A percentile compares a stretch with the other conserved stretches of the same genome.
These are phyloP conservation scores for Rhodophaea formosa DNA, from an alignment of 2,888 invertebrate genomes.

Conservation along the genomic window DNA sequence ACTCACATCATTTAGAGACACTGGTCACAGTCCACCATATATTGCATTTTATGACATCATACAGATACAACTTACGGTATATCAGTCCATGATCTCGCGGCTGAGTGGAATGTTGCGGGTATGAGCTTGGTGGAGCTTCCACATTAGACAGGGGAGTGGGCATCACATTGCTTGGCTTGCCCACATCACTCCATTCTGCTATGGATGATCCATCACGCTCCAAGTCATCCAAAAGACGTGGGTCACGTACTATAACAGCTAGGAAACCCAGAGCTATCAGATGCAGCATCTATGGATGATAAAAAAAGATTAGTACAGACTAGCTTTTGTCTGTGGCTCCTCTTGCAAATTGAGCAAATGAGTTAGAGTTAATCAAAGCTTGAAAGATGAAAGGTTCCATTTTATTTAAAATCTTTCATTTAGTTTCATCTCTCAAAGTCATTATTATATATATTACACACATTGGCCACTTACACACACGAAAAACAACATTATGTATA, in stretches of 20 bases:
- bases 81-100: slow-evolving; percentile 83
- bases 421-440: too few relatives aligned
- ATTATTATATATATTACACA: too few relatives aligned
- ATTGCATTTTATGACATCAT: too few relatives aligned
- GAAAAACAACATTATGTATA: too few relatives aligned
- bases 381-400: too few relatives aligned
- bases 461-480: too few relatives aligned
- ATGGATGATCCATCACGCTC: slow-evolving; percentile 75
- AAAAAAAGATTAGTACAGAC: background rate
- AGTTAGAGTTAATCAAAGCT: too few relatives aligned
- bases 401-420: too few relatives aligned
- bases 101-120: slow-evolving; percentile 65
- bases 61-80: slow-evolving; percentile 83
- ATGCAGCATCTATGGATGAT: slow-evolving; percentile 83
- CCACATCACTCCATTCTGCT: slow-evolving; percentile 60
- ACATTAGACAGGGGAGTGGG: slow-evolving; percentile 88
- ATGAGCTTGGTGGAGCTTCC: slow-evolving; percentile 81
- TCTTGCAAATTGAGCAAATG: too few relatives aligned
- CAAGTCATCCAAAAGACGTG: slow-evolving; percentile 84
- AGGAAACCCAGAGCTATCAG: slow-evolving; percentile 87
- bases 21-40: too few relatives aligned
- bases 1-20: too few relatives aligned
- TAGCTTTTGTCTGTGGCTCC: too few relatives aligned
- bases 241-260: slow-evolving; percentile 87
- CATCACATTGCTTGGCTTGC: slow-evolving; percentile 65